Conservation (phyloP, 2,797 vertebrate species). For the Botia almorhae region DNA sequence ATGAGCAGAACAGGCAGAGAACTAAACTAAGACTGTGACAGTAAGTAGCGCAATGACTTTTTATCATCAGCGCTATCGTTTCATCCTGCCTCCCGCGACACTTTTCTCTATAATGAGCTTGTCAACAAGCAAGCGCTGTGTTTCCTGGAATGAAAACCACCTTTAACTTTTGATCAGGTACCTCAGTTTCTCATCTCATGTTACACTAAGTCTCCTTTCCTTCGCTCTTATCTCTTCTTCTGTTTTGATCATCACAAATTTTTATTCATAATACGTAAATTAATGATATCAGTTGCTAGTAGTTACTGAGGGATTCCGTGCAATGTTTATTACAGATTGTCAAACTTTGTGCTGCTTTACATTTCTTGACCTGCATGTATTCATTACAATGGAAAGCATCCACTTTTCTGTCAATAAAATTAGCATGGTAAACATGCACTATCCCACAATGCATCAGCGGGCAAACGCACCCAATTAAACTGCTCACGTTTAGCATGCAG, state of each 20-base stretch:
- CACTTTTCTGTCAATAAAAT: constrained; percentile 6
- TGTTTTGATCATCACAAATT: constrained; percentile 7
- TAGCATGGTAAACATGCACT: not conserved
- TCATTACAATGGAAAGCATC: constrained; percentile 11
- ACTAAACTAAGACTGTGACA: too few relatives aligned
- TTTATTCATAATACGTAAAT: not conserved
- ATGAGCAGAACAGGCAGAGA: too few relatives aligned
- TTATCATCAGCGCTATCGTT: constrained; percentile 24
- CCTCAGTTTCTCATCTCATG: constrained; percentile 62
- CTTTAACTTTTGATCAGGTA: constrained; percentile 75
- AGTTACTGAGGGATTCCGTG: not conserved
- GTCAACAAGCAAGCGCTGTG: constrained; percentile 75
- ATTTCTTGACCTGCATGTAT: constrained; percentile 3
- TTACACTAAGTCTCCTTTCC: constrained; percentile 69
- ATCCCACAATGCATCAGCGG: not conserved
- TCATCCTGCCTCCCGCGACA: constrained; percentile 35
- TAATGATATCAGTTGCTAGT: not conserved
- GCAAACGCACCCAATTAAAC: constrained; percentile 32
- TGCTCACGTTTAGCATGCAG: constrained; percentile 39
- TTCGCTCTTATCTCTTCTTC: not conserved
- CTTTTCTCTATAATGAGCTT: constrained; percentile 74
- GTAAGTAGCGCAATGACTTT: constrained; percentile 49
- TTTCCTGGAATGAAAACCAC: constrained; percentile 78
- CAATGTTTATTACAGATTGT: not conserved
- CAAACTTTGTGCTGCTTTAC: not conserved